Evolutionary conservation across 2,888 invertebrate genomes (phyloP).

Genomic region (Noctua janthina): DNA sequence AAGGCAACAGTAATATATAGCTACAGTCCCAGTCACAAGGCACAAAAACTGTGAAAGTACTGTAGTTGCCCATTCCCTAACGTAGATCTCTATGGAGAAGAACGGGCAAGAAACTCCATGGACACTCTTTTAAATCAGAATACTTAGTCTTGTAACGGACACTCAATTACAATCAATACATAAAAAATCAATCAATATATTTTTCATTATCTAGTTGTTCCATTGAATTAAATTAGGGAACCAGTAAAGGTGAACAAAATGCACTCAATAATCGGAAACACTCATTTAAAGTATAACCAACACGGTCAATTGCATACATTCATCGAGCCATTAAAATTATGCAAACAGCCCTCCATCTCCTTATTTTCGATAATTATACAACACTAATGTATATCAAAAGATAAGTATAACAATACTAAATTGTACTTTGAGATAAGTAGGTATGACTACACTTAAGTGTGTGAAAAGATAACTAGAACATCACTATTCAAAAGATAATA

Average conservation of each 20-base stretch:
- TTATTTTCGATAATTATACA: conserved; percentile 22
- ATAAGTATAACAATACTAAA: conserved; percentile 17
- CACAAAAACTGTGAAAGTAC: too few species aligned
- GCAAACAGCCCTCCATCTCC: conserved; percentile 8
- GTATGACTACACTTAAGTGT: conserved; percentile 15
- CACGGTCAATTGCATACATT: conserved; percentile 24
- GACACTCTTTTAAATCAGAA: too few species aligned
- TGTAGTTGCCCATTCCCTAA: too few species aligned
- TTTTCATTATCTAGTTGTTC: too few species aligned
- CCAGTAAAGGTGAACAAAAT: background rate
- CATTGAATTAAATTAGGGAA: background rate
- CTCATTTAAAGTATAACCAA: conserved; percentile 11
- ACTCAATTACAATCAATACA: too few species aligned
- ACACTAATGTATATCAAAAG: conserved; percentile 10
- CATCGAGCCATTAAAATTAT: conserved; percentile 40
- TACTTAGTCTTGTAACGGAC: too few species aligned
- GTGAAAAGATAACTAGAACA: conserved; percentile 31
- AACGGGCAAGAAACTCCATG: too few species aligned
- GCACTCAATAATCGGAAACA: conserved; percentile 10
- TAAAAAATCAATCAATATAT: too few species aligned
- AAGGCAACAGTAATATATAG: too few species aligned
- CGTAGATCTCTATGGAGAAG: too few species aligned
- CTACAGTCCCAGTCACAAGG: too few species aligned
- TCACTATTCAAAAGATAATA: conserved; percentile 22
- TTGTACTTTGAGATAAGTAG: background rate